These are phyloP conservation scores for Mamestra configurata DNA, from an alignment of 1,140 invertebrate species.

Conservation along the genomic window DNA sequence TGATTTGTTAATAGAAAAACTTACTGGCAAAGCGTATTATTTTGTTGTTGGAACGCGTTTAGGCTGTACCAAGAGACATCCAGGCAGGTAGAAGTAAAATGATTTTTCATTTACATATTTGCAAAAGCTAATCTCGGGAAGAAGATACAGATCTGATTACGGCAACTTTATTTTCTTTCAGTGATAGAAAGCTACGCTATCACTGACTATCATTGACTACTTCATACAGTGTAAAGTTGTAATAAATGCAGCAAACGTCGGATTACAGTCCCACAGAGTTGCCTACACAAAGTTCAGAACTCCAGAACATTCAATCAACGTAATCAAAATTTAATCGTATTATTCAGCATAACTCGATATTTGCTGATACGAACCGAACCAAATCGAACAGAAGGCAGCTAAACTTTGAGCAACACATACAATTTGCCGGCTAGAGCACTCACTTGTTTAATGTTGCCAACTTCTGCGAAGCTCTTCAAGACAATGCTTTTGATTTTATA, in stretches of 20 bases:
- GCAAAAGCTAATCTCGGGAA: no score
- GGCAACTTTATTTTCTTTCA: no score
- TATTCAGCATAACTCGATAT: slow-evolving; percentile 20
- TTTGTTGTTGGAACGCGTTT: no score
- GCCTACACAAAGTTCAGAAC: not conserved
- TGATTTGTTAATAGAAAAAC: no score
- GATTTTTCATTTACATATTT: no score
- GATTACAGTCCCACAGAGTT: not conserved
- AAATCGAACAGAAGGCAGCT: slow-evolving; percentile 17
- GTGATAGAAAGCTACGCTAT: no score
- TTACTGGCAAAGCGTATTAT: no score
- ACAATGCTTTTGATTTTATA: slow-evolving; percentile 28
- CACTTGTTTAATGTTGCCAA: slow-evolving; percentile 38
- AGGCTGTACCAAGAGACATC: no score
- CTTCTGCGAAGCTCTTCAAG: not conserved
- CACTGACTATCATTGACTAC: no score
- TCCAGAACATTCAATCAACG: slow-evolving; percentile 16
- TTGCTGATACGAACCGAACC: slow-evolving; percentile 10
- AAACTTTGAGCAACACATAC: slow-evolving; percentile 48
- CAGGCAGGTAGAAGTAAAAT: no score
- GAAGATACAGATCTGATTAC: no score
- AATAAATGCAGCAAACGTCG: not conserved
- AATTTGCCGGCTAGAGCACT: slow-evolving; percentile 52
- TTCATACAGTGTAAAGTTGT: not conserved
- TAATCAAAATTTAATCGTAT: slow-evolving; percentile 25